Evolutionary conservation across 2,113 vertebrate genomes (phyloP).

Genomic region (Neotoma lepida): DNA sequence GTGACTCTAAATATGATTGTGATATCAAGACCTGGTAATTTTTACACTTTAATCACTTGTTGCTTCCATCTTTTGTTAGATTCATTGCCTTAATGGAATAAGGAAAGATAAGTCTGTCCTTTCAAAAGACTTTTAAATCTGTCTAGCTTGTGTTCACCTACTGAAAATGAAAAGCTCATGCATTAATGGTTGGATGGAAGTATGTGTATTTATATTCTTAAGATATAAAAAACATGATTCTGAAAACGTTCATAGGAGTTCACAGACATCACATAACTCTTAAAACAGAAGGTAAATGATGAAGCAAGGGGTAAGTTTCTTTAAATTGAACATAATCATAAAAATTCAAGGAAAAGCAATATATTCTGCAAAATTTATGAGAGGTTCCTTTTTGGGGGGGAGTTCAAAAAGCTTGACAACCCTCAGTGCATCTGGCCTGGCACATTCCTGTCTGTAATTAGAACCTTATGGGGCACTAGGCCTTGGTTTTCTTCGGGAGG

Average conservation of each 20-base stretch:
- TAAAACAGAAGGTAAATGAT: slow-evolving; percentile 68
- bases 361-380: slow-evolving; percentile 79
- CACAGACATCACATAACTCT: slow-evolving; percentile 58
- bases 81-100: slow-evolving; percentile 29
- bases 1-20: not conserved
- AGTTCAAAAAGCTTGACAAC: slow-evolving; percentile 71
- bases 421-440: slow-evolving; percentile 72
- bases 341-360: slow-evolving; percentile 75
- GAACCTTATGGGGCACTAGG: slow-evolving; percentile 76
- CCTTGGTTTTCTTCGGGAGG: slow-evolving; percentile 60
- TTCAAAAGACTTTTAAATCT: slow-evolving; percentile 17
- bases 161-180: slow-evolving; percentile 17
- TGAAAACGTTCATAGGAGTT: slow-evolving; percentile 58
- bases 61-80: slow-evolving; percentile 18
- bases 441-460: slow-evolving; percentile 80
- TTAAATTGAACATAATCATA: slow-evolving; percentile 77
- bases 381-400: slow-evolving; percentile 23
- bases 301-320: slow-evolving; percentile 65
- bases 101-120: slow-evolving; percentile 30
- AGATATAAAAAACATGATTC: slow-evolving; percentile 54
- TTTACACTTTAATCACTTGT: not conserved
- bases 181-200: slow-evolving; percentile 48
- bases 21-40: not conserved
- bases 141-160: not conserved
- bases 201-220: slow-evolving; percentile 61